Evolutionary conservation across 2,113 vertebrate genomes (phyloP), one percentile per base, ranked within the genome.

Genomic region (Albula goreensis): DNA sequence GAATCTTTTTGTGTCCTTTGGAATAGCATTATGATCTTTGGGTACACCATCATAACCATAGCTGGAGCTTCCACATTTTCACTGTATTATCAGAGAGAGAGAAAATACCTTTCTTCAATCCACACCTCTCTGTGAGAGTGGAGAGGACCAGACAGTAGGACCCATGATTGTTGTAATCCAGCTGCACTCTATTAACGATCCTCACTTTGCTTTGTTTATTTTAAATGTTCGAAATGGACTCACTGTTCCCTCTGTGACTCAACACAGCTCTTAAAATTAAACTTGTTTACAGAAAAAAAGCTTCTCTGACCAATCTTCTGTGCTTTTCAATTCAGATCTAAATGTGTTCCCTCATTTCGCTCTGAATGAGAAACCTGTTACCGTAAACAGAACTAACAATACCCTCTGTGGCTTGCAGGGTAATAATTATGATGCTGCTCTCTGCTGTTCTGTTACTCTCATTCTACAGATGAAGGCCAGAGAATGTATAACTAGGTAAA

Each of bases 211-310:
- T 85, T 56, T 17, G 50, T 84, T 41, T 41, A 41, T 41, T 41
- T 41, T 41, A 41, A 78, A 84, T 84, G 83, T 77, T 56, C 74
- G 51, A 41, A 85, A 56, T 53, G 48, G 53, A 31, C 31, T 74
- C 51, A 56, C 83, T 50, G 50, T 85, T 25, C 56, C 49, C 49
- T 77, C 53, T 57, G 25, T 78, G 25, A 85, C 19, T 66, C 74
- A n/a, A 74, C 52, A n/a, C 83, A 78, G 83, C 83, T 85, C 83
- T 78, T 78, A 78, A 84, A 84, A 74, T 77, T 52, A 78, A 11
- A 11, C 31, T 41, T 41, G 31, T 41, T 41, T 41, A 60, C 56
- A 15, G 12, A 60, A 78, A 84, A 70, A 70, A 41, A 70, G 77
- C 83, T 78, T 52, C 77, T 52, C 53, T 50, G 52, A 70, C 63